phyloP scores from a whole-genome alignment of 2,888 invertebrate species.

The Cheiracanthium punctorium region DNA sequence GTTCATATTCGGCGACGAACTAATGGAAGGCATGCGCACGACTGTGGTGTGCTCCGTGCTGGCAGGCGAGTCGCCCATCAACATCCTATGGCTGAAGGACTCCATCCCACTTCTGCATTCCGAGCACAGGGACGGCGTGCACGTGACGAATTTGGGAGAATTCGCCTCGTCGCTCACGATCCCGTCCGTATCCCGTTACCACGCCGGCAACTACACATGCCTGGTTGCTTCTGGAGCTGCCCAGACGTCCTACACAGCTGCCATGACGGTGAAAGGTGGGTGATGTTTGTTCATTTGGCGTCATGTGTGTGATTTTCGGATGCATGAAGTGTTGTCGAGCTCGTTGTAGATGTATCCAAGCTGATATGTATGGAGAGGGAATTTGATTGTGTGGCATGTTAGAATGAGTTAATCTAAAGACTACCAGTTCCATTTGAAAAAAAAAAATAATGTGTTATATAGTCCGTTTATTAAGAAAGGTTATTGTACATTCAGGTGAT shows the following conservation, averaged over 20 bases:
- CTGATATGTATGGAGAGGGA: no score
- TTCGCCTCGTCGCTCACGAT: conserved; percentile 68
- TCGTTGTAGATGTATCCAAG: no score
- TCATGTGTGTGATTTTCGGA: no score
- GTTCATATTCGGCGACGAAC: conserved; percentile 63
- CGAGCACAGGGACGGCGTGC: conserved; percentile 43
- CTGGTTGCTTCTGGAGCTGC: conserved; percentile 64
- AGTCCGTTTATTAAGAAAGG: no score
- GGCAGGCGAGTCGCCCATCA: conserved; percentile 64
- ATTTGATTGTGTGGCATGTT: no score
- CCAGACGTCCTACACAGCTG: conserved; percentile 55
- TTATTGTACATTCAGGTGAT: no score
- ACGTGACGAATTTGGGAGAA: conserved; percentile 61
- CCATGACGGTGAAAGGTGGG: conserved; percentile 66
- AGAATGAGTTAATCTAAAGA: no score
- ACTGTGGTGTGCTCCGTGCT: conserved; percentile 67
- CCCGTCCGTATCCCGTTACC: conserved; percentile 57
- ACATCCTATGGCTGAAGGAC: conserved; percentile 65
- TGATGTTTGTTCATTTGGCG: neutral
- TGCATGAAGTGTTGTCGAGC: neutral
- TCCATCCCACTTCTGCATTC: conserved; percentile 51
- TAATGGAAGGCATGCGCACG: conserved; percentile 69
- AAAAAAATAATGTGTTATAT: no score
- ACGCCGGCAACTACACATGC: conserved; percentile 70
- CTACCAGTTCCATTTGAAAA: no score